Base-by-base conservation (phyloP, 2,888 invertebrate species). In the Pandemis cinnamomeana region DNA sequence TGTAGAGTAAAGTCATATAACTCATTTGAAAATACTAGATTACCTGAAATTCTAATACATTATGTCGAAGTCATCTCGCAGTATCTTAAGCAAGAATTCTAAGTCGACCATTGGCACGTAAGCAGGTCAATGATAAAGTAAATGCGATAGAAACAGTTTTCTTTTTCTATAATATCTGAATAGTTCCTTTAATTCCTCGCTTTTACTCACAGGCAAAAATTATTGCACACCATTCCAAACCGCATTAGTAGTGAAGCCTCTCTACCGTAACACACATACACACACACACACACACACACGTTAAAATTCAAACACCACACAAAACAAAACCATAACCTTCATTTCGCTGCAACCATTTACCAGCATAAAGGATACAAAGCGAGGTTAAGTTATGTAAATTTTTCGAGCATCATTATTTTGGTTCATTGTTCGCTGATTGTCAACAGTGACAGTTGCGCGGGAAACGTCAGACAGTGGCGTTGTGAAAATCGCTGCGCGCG, bases 401-500 rank as follows among this genome's bases (percentile, higher is more conserved):
- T 82, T 80, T 78, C 79, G 80, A 80, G 79, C 80, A 82, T 84
- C 82, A 84, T 80, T 55, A 83, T 83, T 81, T 81, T 79, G 79
- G 85, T 82, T 84, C 85, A 87, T 89, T 87, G 86, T 86, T 84
- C 84, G 81, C 72, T 79, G 82, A 80, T 81, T 80, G 77, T 76
- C 77, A 81, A 82, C 82, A 79, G 79, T 85, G 82, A 82, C 83
- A 44, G 81, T 55, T 20, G 80, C 83, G 80, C 77, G 78, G 82
- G 83, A 84, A 87, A 55, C 55, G 55, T 55, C 55, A 55, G 20
- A 86, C 91, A 93, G 91, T 92, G 91, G 88, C 90, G 84, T 85
- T 84, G 90, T 87, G 91, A 86, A 87, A 88, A 89, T 86, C 86
- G 84, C 77, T 85, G 87, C 88, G 92, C 87, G 86, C 83, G 85